These are phyloP conservation scores for Latrodectus hesperus DNA, from an alignment of 2,888 invertebrate species.

Conservation along the genomic window DNA sequence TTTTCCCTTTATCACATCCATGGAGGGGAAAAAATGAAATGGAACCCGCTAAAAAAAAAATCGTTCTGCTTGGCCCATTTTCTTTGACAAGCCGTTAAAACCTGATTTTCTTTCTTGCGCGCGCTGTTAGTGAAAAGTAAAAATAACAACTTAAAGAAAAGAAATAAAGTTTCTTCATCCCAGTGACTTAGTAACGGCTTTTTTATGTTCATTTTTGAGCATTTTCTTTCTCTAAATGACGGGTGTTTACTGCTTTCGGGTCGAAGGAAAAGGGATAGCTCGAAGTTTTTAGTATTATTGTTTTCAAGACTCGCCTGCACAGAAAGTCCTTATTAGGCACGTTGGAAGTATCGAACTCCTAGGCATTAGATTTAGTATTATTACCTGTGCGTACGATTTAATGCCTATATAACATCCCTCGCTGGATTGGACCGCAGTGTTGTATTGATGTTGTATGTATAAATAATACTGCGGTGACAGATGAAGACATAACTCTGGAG, in stretches of 20 bases:
- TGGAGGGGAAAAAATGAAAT: background rate
- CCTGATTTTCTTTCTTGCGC: constrained; percentile 16
- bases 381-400: background rate
- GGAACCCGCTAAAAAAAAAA: background rate
- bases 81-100: constrained; percentile 40
- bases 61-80: constrained; percentile 4
- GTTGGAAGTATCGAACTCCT: background rate
- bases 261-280: constrained; percentile 27
- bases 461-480: no score
- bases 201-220: constrained; percentile 61
- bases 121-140: constrained; percentile 27
- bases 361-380: background rate
- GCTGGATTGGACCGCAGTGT: background rate
- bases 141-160: background rate
- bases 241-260: constrained; percentile 46
- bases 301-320: background rate
- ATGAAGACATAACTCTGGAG: no score
- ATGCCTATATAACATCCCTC: background rate
- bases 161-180: background rate
- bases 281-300: constrained; percentile 32
- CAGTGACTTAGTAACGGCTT: constrained; percentile 40
- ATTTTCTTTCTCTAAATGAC: constrained; percentile 43
- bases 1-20: constrained; percentile 11
- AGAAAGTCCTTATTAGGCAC: background rate
- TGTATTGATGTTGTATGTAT: no score